phyloP scores from a whole-genome alignment of 2,797 vertebrate species.

The Limnodromus scolopaceus region DNA sequence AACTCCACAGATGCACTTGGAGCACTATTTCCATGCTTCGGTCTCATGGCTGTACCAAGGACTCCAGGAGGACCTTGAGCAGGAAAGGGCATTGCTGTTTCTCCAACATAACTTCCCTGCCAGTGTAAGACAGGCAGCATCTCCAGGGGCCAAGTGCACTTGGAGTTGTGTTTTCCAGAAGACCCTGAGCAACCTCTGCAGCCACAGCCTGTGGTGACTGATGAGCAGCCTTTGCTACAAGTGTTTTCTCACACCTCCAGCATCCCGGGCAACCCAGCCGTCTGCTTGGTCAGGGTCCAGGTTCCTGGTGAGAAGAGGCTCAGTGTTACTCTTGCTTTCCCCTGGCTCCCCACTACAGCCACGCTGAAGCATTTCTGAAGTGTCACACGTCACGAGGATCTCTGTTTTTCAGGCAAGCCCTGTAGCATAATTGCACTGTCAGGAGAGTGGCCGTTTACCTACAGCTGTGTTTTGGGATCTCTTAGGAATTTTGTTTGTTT shows the following conservation, averaged over 20 bases:
- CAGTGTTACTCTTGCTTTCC: neutral
- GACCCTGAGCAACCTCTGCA: neutral
- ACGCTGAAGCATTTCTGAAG: neutral
- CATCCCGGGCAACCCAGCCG: neutral
- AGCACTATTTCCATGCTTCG: neutral
- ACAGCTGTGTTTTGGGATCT: neutral
- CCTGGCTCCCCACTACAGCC: neutral
- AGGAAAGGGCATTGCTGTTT: neutral
- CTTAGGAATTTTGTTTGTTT: neutral
- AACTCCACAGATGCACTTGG: neutral
- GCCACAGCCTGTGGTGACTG: accelerated
- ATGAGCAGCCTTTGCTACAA: neutral
- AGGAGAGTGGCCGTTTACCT: neutral
- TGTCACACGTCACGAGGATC: neutral
- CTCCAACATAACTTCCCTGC: neutral
- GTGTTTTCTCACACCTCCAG: neutral
- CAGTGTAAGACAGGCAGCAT: neutral
- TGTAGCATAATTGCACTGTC: neutral
- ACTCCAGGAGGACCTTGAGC: neutral
- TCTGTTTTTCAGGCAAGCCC: neutral
- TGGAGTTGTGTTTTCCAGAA: neutral
- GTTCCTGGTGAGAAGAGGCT: neutral
- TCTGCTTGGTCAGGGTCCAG: neutral
- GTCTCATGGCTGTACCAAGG: neutral
- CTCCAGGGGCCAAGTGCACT: neutral